Conservation (phyloP, 2,888 invertebrate species). For the Hirtodrosophila cameraria region DNA sequence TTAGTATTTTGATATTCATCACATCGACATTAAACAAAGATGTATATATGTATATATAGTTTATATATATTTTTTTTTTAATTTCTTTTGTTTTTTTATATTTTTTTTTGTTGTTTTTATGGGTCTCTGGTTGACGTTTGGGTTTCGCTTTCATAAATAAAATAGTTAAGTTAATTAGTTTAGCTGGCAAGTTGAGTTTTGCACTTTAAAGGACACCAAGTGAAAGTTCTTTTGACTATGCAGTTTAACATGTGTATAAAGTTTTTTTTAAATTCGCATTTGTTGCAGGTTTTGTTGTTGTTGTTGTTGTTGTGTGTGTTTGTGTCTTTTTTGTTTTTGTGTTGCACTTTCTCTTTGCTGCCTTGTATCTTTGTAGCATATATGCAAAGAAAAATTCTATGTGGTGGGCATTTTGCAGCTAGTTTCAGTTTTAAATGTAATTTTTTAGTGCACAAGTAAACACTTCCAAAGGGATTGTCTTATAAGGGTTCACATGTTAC, state of each 20-base stretch:
- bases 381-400: conserved; percentile 32
- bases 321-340: conserved; percentile 18
- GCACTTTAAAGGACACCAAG: conserved; percentile 75
- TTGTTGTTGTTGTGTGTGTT: too few relatives aligned
- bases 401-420: conserved; percentile 53
- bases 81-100: conserved; percentile 15
- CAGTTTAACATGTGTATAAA: conserved; percentile 60
- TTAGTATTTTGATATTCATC: conserved; percentile 46
- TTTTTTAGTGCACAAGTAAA: conserved; percentile 56
- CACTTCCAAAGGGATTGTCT: conserved; percentile 79
- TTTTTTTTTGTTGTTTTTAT: conserved; percentile 18
- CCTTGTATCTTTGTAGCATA: conserved; percentile 2
- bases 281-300: conserved; percentile 18
- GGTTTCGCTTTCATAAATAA: conserved; percentile 52
- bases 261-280: conserved; percentile 74
- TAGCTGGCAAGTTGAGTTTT: conserved; percentile 45
- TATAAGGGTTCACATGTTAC: conserved; percentile 59
- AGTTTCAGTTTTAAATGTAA: conserved; percentile 43
- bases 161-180: conserved; percentile 63
- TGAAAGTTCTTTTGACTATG: conserved; percentile 76
- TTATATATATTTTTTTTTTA: conserved; percentile 11
- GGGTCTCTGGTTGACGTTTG: conserved; percentile 29
- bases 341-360: conserved; percentile 24
- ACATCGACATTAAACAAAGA: conserved; percentile 58
- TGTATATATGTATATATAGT: conserved; percentile 57